Percentiles rank a stretch among this genome's conserved stretches.
These are phyloP conservation scores for Metopia argyrocephala DNA, from an alignment of 2,888 invertebrate genomes.

Conservation along the genomic window DNA sequence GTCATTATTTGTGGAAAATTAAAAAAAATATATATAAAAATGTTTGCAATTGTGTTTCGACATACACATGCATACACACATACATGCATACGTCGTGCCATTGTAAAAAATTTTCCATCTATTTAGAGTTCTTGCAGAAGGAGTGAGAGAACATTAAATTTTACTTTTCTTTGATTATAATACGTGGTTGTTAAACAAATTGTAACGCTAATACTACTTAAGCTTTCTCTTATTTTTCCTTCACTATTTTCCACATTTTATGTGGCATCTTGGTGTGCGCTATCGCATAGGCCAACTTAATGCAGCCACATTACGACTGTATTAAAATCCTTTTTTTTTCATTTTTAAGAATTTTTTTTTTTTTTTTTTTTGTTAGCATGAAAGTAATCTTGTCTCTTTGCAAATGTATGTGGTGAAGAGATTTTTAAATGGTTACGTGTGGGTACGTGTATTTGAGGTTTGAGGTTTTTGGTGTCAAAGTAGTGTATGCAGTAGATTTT, in stretches of 20 bases:
- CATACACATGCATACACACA: not conserved
- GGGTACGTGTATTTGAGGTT: slow-evolving; percentile 8
- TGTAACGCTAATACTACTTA: slow-evolving; percentile 61
- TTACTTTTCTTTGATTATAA: slow-evolving; percentile 57
- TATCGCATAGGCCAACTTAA: slow-evolving; percentile 42
- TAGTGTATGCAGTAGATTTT: not conserved
- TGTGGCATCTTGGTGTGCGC: not conserved
- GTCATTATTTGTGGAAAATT: not conserved
- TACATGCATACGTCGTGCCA: not conserved
- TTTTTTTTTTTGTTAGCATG: not conserved
- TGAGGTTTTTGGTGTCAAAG: not conserved
- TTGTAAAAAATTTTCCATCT: slow-evolving; percentile 25
- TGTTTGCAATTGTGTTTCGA: not conserved
- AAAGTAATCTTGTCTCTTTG: not conserved
- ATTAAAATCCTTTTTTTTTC: slow-evolving; percentile 39
- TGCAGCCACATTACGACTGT: slow-evolving; percentile 46
- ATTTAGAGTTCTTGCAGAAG: slow-evolving; percentile 19
- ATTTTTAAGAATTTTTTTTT: not conserved
- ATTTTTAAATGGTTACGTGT: not conserved
- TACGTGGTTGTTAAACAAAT: slow-evolving; percentile 62
- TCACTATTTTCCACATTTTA: not conserved
- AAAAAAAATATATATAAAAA: not conserved
- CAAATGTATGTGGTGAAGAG: not conserved
- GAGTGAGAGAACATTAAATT: slow-evolving; percentile 46
- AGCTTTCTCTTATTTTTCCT: slow-evolving; percentile 17